These are phyloP conservation scores for Pogonophryne albipinna DNA, from an alignment of 2,797 vertebrate species.

Conservation along the genomic window DNA sequence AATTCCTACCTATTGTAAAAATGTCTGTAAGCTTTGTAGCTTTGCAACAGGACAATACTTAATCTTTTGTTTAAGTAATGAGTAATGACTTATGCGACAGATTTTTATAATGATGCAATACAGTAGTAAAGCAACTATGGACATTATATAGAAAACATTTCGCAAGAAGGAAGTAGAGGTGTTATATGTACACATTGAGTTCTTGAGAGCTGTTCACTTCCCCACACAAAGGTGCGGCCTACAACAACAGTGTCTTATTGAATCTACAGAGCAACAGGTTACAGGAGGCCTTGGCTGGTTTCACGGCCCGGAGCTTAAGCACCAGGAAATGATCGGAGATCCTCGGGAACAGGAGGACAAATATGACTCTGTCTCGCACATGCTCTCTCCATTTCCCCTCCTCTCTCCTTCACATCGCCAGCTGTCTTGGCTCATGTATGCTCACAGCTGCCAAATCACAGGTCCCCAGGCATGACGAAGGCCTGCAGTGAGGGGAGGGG, in stretches of 20 bases:
- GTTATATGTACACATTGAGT: constrained; percentile 4
- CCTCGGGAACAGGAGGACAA: constrained; percentile 71
- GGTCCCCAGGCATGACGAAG: constrained; percentile 74
- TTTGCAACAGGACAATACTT: neutral
- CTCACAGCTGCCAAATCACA: constrained; percentile 82
- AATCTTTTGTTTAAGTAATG: constrained; percentile 14
- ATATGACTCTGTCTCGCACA: constrained; percentile 73
- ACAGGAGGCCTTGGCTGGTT: constrained; percentile 43
- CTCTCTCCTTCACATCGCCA: constrained; percentile 74
- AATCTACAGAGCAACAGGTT: constrained; percentile 40
- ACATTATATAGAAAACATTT: neutral
- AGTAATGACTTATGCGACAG: neutral
- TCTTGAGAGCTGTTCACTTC: constrained; percentile 27
- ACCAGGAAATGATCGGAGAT: constrained; percentile 72
- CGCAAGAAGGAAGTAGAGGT: neutral
- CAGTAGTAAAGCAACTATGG: neutral
- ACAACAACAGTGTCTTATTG: constrained; percentile 43
- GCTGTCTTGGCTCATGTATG: constrained; percentile 81
- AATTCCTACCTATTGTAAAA: constrained; percentile 19
- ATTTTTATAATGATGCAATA: constrained; percentile 10
- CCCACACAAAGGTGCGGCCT: constrained; percentile 41
- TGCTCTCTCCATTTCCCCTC: constrained; percentile 56
- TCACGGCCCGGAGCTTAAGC: constrained; percentile 38
- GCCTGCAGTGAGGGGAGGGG: constrained; percentile 33
- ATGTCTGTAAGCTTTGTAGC: neutral